phyloP scores from a whole-genome alignment of 2,113 vertebrate species.

The Taxidea taxus region DNA sequence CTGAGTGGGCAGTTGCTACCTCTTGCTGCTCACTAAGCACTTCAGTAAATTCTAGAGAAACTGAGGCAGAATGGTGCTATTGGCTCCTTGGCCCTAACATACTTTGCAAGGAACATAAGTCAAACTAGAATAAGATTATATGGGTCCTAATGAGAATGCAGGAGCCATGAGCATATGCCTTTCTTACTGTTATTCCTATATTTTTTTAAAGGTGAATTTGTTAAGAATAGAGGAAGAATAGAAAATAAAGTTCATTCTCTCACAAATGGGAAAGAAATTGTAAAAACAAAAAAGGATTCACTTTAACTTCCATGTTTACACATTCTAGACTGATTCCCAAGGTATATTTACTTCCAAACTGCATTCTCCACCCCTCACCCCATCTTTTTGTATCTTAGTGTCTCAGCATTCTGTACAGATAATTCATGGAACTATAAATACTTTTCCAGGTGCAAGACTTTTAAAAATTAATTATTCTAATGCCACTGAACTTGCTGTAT shows the following conservation, averaged over 20 bases:
- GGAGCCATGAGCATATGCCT: neutral
- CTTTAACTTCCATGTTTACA: neutral
- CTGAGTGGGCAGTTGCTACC: neutral
- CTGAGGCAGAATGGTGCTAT: neutral
- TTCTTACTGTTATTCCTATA: neutral
- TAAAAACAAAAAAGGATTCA: neutral
- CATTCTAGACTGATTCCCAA: neutral
- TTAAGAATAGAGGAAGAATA: neutral
- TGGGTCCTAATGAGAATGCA: constrained; percentile 10
- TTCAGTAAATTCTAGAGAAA: neutral
- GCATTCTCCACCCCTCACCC: neutral
- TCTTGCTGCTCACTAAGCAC: neutral
- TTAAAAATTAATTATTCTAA: neutral
- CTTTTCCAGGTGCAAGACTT: neutral
- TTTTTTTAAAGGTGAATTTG: neutral
- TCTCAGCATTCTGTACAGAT: neutral
- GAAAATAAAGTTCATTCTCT: constrained; percentile 35
- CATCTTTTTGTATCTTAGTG: neutral
- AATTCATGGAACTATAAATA: neutral
- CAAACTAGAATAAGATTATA: neutral
- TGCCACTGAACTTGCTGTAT: neutral
- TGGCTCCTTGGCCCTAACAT: neutral
- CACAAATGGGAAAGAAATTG: neutral
- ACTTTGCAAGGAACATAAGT: neutral
- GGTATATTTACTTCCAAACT: constrained; percentile 14